A percentile compares a stretch with the other conserved stretches of the same genome.
phyloP scores from a whole-genome alignment of 2,888 invertebrate genomes.

The Acleris cristana region DNA sequence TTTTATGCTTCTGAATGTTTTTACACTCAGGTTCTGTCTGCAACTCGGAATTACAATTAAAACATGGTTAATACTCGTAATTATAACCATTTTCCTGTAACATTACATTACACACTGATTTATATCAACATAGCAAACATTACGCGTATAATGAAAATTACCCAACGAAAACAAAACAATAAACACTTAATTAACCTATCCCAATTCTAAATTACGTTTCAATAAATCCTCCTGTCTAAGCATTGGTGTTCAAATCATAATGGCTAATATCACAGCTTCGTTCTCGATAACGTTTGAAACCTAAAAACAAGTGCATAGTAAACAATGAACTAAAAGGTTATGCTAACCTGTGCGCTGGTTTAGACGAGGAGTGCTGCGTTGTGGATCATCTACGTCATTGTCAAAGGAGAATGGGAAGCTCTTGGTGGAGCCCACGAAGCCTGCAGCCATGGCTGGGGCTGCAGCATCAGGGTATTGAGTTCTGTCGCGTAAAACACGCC shows the following conservation, averaged over 20 bases:
- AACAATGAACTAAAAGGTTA: not conserved
- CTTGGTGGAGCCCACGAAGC: conserved; percentile 78
- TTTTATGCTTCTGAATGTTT: no score
- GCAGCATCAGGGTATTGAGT: conserved; percentile 1
- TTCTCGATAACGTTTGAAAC: not conserved
- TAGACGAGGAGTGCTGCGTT: conserved; percentile 61
- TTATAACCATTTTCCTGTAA: no score
- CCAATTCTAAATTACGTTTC: no score
- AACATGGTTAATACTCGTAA: no score
- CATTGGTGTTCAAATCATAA: not conserved
- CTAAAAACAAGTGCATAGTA: not conserved
- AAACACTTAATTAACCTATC: no score
- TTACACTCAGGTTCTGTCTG: no score
- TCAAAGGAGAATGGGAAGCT: conserved; percentile 81
- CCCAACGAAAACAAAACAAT: no score
- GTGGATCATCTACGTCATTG: conserved; percentile 67
- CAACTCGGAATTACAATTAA: no score
- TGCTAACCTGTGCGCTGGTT: conserved; percentile 63
- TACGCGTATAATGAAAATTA: no score
- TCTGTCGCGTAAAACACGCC: conserved; percentile 14
- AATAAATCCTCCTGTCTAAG: no score
- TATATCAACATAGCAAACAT: no score
- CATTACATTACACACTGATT: no score
- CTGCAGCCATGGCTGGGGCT: conserved; percentile 64
- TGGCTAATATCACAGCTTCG: not conserved